phyloP scores from a whole-genome alignment of 2,888 invertebrate genomes.

The Drosophila quinaria region DNA sequence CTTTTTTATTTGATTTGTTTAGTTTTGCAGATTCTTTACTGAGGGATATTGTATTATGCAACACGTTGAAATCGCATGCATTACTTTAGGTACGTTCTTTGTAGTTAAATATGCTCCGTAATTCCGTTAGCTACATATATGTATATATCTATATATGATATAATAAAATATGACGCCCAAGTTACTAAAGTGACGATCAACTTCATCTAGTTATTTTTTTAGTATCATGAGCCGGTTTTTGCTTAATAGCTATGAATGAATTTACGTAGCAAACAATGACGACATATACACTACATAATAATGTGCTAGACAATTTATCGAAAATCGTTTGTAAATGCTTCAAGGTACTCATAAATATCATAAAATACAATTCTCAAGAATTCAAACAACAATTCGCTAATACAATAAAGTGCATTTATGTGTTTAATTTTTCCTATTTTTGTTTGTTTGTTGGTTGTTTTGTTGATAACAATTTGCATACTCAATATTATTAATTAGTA shows the following conservation, averaged over 20 bases:
- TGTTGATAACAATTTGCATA: conserved; percentile 51
- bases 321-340: conserved; percentile 64
- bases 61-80: conserved; percentile 43
- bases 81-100: conserved; percentile 48
- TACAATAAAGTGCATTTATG: conserved; percentile 49
- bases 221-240: conserved; percentile 35
- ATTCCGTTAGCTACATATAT: conserved; percentile 22
- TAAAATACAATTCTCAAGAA: conserved; percentile 52
- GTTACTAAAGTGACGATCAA: conserved; percentile 31
- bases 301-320: conserved; percentile 44
- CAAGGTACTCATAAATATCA: conserved; percentile 62
- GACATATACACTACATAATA: conserved; percentile 50
- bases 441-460: conserved; percentile 12
- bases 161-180: conserved; percentile 35
- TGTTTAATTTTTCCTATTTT: conserved; percentile 10
- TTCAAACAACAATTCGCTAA: conserved; percentile 50
- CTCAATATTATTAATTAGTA: conserved; percentile 22
- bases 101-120: conserved; percentile 22
- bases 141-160: conserved; percentile 4
- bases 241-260: conserved; percentile 30
- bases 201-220: conserved; percentile 9
- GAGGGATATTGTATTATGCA: conserved; percentile 5
- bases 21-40: conserved; percentile 16
- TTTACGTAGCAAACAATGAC: conserved; percentile 31
- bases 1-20: conserved; percentile 7